These are phyloP conservation scores for Willisornis vidua DNA, from an alignment of 2,113 vertebrate species.

Conservation along the genomic window DNA sequence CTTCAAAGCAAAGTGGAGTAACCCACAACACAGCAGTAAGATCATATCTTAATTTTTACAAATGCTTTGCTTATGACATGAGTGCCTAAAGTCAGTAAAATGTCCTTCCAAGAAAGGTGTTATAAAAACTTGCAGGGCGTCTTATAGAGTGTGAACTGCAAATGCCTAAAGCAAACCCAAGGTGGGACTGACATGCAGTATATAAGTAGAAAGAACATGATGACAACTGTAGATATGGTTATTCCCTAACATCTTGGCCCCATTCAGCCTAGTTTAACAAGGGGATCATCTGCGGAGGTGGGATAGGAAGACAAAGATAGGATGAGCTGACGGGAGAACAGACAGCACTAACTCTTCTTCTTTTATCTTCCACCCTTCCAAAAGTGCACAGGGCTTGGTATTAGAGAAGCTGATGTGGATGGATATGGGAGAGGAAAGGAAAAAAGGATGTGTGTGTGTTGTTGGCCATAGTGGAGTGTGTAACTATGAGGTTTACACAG, in stretches of 20 bases:
- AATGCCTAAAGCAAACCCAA: neutral
- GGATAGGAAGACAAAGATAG: neutral
- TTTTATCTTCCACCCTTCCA: neutral
- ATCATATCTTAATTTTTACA: constrained; percentile 45
- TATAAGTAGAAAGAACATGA: accelerated
- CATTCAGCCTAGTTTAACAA: neutral
- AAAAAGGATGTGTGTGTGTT: neutral
- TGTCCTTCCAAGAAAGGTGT: neutral
- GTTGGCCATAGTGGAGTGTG: neutral
- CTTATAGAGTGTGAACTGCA: neutral
- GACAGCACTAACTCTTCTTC: neutral
- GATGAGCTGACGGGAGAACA: neutral
- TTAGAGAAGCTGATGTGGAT: neutral
- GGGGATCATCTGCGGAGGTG: neutral
- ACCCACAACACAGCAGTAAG: constrained; percentile 45
- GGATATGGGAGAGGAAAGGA: neutral
- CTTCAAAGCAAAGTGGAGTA: neutral
- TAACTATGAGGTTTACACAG: neutral
- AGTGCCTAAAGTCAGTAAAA: neutral
- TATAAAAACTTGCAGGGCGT: neutral
- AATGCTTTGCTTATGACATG: constrained; percentile 22
- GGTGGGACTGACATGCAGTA: neutral
- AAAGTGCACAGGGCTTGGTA: neutral
- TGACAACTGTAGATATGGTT: neutral
- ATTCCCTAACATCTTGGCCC: neutral